A percentile compares a stretch with the other conserved stretches of the same genome.
These are phyloP conservation scores for Microctonus brassicae DNA, from an alignment of 2,888 invertebrate genomes.

Conservation along the genomic window DNA sequence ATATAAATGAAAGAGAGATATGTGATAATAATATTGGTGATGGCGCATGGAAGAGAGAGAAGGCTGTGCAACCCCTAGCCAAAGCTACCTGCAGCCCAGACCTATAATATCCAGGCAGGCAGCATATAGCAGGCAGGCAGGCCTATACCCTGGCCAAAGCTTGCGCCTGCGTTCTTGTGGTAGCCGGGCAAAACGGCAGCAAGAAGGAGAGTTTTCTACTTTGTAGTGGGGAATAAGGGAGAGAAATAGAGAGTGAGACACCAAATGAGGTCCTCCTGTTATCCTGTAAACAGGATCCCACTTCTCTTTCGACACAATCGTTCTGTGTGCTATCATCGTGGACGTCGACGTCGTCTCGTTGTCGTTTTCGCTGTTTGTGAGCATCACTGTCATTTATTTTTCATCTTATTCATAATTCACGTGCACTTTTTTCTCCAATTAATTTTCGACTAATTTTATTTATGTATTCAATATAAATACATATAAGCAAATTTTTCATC, in stretches of 20 bases:
- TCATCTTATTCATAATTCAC: background rate
- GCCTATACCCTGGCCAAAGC: slow-evolving; percentile 65
- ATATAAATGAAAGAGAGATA: background rate
- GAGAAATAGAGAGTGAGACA: slow-evolving; percentile 5
- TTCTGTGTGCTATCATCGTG: slow-evolving; percentile 6
- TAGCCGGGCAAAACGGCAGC: slow-evolving; percentile 23
- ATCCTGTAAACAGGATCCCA: slow-evolving; percentile 59
- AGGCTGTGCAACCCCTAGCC: slow-evolving; percentile 48
- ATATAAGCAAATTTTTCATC: too few relatives aligned
- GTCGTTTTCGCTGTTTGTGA: background rate
- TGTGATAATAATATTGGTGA: background rate
- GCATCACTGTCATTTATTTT: too few relatives aligned
- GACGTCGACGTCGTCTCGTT: slow-evolving; percentile 11
- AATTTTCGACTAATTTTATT: background rate
- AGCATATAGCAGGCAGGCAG: slow-evolving; percentile 47
- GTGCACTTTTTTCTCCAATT: background rate
- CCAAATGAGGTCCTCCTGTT: slow-evolving; percentile 50
- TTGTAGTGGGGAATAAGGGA: background rate
- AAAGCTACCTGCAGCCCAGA: slow-evolving; percentile 64
- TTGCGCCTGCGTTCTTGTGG: slow-evolving; percentile 55
- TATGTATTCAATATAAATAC: background rate
- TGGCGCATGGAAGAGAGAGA: background rate
- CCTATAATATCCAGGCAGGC: slow-evolving; percentile 54
- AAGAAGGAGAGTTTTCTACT: slow-evolving; percentile 1
- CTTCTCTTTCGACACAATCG: slow-evolving; percentile 28